Percentiles rank a stretch among this genome's conserved stretches.
Conservation (phyloP, 2,113 vertebrate genomes). For the Corynorhinus townsendii region DNA sequence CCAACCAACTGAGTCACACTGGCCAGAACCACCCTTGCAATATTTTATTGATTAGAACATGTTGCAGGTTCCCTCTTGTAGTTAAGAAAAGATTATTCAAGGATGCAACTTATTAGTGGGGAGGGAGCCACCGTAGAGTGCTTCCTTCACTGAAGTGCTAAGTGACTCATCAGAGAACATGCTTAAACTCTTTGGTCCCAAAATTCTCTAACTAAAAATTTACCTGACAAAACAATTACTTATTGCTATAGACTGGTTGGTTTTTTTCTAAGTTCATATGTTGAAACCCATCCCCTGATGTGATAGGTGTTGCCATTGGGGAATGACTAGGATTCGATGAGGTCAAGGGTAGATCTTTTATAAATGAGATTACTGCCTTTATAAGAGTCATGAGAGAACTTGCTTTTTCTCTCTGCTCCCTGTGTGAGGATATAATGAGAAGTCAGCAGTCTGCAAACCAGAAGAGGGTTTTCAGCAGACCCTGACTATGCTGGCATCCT, state of each 20-base stretch:
- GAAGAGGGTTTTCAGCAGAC: neutral
- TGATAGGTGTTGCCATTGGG: neutral
- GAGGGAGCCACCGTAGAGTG: neutral
- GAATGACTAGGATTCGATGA: neutral
- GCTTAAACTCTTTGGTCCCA: neutral
- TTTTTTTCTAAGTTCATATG: neutral
- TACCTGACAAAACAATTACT: conserved; percentile 10
- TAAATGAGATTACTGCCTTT: neutral
- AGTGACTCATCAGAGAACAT: neutral
- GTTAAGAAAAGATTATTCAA: neutral
- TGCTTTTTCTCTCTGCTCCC: neutral
- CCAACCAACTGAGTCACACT: too few relatives aligned
- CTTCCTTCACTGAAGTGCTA: neutral
- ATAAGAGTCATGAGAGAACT: too few relatives aligned
- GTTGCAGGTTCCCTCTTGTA: neutral
- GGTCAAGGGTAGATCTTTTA: neutral
- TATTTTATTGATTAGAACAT: neutral
- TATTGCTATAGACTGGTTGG: neutral
- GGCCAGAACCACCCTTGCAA: too few relatives aligned
- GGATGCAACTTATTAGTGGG: neutral
- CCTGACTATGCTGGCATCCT: neutral
- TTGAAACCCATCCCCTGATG: neutral
- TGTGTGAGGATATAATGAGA: neutral
- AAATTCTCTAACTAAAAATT: conserved; percentile 3
- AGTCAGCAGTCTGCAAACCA: neutral